Conservation (phyloP, 2,888 invertebrate genomes). For the Hartigia nigra region DNA sequence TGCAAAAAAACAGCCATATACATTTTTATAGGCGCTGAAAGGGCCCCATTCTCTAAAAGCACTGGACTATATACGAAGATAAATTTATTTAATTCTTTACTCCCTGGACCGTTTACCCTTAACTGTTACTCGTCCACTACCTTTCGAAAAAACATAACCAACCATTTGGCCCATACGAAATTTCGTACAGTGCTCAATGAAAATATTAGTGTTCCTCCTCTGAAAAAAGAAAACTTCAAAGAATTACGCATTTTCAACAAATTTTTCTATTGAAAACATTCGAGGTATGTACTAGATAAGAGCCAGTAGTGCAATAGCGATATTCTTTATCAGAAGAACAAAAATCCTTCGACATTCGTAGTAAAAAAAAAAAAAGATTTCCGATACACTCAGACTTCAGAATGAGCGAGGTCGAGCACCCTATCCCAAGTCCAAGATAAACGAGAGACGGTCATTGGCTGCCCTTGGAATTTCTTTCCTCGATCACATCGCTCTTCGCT, state of each 20-base stretch:
- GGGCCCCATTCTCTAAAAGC: neutral
- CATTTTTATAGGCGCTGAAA: neutral
- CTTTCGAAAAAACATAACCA: neutral
- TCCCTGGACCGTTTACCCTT: neutral
- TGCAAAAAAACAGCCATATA: neutral
- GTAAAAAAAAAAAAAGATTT: neutral
- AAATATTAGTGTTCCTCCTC: no score
- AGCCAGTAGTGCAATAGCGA: neutral
- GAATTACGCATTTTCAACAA: neutral
- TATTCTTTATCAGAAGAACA: neutral
- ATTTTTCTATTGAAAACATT: neutral
- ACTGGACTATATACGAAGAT: neutral
- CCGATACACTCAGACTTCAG: neutral
- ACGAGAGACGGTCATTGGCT: neutral
- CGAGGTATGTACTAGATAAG: no score
- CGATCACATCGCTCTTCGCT: neutral
- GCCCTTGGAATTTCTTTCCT: neutral
- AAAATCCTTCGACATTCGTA: neutral
- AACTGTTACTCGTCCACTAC: neutral
- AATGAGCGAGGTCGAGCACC: neutral
- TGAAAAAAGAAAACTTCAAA: neutral
- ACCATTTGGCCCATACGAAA: neutral
- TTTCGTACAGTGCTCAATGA: no score
- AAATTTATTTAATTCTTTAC: neutral
- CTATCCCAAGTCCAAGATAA: neutral